Evolutionary conservation across 2,113 vertebrate species (phyloP).

Genomic region (Parotia lawesii): DNA sequence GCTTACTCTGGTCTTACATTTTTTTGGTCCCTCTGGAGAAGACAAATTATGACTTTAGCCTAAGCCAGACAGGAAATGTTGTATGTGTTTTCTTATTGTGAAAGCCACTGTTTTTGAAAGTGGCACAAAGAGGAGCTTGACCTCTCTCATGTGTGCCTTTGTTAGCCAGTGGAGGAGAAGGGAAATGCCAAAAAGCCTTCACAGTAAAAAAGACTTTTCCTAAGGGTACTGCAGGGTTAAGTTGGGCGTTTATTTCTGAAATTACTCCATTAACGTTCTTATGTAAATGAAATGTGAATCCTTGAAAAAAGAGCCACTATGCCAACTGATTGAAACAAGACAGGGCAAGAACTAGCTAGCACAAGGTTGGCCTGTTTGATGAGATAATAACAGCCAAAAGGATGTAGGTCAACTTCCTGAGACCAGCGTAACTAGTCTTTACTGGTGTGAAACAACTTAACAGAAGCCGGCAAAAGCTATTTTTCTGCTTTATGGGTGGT

Average conservation of each 20-base stretch:
- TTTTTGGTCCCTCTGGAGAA: not conserved
- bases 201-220: not conserved
- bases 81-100: not conserved
- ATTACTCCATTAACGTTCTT: not conserved
- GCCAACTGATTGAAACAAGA: not conserved
- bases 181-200: not conserved
- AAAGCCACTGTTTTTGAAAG: not conserved
- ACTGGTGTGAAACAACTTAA: not conserved
- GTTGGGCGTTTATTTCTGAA: not conserved
- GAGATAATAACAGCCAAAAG: not conserved
- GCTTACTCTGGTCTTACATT: not conserved
- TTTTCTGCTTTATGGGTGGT: not conserved
- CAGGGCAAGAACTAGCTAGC: not conserved
- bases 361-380: not conserved
- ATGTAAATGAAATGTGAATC: conserved; percentile 8
- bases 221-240: not conserved
- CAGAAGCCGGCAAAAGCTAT: not conserved
- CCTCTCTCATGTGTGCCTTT: not conserved
- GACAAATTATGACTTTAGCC: not conserved
- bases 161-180: not conserved
- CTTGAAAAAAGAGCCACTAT: not conserved
- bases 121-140: not conserved
- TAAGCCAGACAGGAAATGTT: not conserved
- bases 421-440: not conserved
- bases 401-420: not conserved